These are phyloP conservation scores for Lymantria dispar DNA, from an alignment of 2,888 invertebrate genomes.

Conservation along the genomic window DNA sequence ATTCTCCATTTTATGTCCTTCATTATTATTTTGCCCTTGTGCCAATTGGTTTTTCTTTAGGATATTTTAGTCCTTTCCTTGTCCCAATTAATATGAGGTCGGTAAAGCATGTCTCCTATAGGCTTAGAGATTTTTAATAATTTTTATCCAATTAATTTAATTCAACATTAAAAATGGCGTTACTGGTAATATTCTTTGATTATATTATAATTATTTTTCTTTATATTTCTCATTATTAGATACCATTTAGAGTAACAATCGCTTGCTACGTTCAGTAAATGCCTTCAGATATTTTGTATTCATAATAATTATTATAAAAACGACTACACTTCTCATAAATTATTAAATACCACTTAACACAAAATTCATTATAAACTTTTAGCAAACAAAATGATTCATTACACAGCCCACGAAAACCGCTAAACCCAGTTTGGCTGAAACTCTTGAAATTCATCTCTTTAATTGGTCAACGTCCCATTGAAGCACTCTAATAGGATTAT, in stretches of 20 bases:
- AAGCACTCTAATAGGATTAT: slow-evolving; percentile 20
- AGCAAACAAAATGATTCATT: slow-evolving; percentile 18
- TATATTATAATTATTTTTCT: too few species aligned
- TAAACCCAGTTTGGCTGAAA: slow-evolving; percentile 20
- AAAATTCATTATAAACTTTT: slow-evolving; percentile 15
- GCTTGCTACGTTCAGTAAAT: too few species aligned
- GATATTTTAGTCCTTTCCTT: too few species aligned
- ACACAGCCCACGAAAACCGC: slow-evolving; percentile 8
- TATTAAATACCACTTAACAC: slow-evolving; percentile 3
- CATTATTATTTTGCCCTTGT: slow-evolving; percentile 8
- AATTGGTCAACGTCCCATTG: slow-evolving; percentile 21
- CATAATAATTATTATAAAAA: slow-evolving; percentile 20
- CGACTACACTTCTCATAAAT: slow-evolving; percentile 1
- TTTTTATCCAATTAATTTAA: too few species aligned
- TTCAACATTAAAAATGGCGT: too few species aligned
- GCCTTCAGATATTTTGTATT: not conserved
- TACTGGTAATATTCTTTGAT: too few species aligned
- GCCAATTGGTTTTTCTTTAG: too few species aligned
- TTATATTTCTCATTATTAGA: too few species aligned
- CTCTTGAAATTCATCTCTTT: slow-evolving; percentile 21
- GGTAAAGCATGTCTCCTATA: too few species aligned
- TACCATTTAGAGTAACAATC: too few species aligned
- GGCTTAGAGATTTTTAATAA: too few species aligned
- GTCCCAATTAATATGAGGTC: too few species aligned
- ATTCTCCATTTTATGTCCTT: not conserved